Evolutionary conservation across 1,140 invertebrate species (phyloP), one percentile per base, ranked within the genome.

Genomic region (Muscidifurax raptorellus): DNA sequence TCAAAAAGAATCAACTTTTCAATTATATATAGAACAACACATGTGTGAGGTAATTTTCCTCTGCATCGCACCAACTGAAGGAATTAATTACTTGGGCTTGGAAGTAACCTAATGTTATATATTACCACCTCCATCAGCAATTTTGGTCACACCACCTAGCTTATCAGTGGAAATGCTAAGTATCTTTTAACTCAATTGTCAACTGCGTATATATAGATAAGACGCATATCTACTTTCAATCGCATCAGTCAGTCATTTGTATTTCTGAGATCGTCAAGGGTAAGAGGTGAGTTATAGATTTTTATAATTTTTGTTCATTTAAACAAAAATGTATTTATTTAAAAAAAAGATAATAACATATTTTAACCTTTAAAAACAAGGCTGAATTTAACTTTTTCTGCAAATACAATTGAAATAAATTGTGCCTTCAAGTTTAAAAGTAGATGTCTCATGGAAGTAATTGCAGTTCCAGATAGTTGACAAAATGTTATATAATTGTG

Each of bases 121-220:
- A 59, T n/a, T 15, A 69, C 28, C 28, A 78, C 12, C 71, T 64
- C 15, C 76, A 77, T 84, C 71, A 18, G 47, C 15, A 59, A 15
- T 28, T 75, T 32, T 83, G 66, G 75, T 86, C 72, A 84, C 72
- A 86, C 64, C 80, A 83, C 79, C 75, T 10, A 76, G 40, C 40
- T n/a, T 77, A 86, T 72, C 69, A 40, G 25, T 27, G 40, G 74
- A 80, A 74, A 64, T 78, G 18, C 27, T 67, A 7, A 80, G 28
- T 69, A 80, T 67, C 67, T 64, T 82, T 25, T 80, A 72, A 72
- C 67, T 71, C 15, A 80, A n/a, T 67, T 71, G 3, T 81, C 28
- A 82, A 59, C 47, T 82, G 47, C 27, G 25, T 27, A 64, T 59
- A 36, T 22, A 74, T 59, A 74, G 80, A 82, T 82, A 82, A 72